Conservation (phyloP, 2,113 vertebrate genomes). For the Cepphus grylle region DNA sequence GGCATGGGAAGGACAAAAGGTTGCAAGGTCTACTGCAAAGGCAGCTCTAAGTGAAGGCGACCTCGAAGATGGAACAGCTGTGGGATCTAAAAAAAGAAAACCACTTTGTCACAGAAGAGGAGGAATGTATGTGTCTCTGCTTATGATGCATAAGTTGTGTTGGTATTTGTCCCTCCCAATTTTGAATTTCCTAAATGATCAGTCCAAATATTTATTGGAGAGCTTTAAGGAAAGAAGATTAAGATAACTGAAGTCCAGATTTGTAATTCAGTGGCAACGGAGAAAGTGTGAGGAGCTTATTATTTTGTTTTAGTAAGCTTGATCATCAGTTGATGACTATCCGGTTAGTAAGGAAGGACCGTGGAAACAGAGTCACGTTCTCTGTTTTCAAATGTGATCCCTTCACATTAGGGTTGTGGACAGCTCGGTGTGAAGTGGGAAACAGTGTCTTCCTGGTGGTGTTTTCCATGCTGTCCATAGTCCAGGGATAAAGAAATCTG, state of each 20-base stretch:
- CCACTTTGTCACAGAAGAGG: background rate
- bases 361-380: background rate
- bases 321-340: background rate
- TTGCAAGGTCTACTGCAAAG: background rate
- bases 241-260: background rate
- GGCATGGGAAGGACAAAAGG: fast-evolving
- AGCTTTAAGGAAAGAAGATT: background rate
- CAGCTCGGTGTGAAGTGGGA: background rate
- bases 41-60: background rate
- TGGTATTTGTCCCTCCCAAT: background rate
- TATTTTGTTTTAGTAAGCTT: background rate
- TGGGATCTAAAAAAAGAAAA: background rate
- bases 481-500: background rate
- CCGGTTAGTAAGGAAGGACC: background rate
- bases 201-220: background rate
- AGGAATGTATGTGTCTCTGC: background rate
- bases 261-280: background rate
- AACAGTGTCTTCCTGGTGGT: background rate
- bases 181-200: background rate
- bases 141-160: background rate
- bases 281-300: background rate
- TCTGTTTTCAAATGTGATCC: background rate
- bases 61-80: background rate
- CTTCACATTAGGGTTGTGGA: background rate
- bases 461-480: background rate